Evolutionary conservation across 2,113 vertebrate genomes (phyloP).

Genomic region (Chlamydotis undulata): DNA sequence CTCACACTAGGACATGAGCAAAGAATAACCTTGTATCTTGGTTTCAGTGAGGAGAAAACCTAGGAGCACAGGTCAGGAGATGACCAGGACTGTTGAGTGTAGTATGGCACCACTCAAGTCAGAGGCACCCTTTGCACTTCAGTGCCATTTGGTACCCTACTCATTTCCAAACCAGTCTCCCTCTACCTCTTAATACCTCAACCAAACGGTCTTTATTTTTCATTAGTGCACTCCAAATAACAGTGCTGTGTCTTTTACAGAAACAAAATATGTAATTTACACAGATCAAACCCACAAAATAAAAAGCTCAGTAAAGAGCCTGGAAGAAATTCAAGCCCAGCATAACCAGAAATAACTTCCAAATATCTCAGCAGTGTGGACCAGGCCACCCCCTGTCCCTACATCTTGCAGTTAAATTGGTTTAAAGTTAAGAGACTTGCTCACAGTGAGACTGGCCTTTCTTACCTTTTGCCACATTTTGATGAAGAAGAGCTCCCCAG

Average conservation of each 20-base stretch:
- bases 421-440: not conserved
- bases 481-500: conserved; percentile 95
- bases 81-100: not conserved
- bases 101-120: not conserved
- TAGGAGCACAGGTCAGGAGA: not conserved
- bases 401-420: not conserved
- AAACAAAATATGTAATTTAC: not conserved
- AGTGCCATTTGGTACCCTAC: not conserved
- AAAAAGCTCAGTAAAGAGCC: not conserved
- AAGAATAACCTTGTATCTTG: not conserved
- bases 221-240: not conserved
- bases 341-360: not conserved
- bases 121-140: not conserved
- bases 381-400: not conserved
- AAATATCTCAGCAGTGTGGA: not conserved
- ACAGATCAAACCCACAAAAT: not conserved
- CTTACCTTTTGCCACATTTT: conserved; percentile 98
- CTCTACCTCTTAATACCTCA: not conserved
- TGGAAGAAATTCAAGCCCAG: not conserved
- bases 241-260: not conserved
- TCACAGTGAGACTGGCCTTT: not conserved
- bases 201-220: not conserved
- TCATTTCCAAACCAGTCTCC: not conserved
- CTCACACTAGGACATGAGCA: not conserved
- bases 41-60: not conserved